A percentile compares a stretch with the other conserved stretches of the same genome.
phyloP scores from a whole-genome alignment of 2,113 vertebrate genomes.

The Nanger granti region DNA sequence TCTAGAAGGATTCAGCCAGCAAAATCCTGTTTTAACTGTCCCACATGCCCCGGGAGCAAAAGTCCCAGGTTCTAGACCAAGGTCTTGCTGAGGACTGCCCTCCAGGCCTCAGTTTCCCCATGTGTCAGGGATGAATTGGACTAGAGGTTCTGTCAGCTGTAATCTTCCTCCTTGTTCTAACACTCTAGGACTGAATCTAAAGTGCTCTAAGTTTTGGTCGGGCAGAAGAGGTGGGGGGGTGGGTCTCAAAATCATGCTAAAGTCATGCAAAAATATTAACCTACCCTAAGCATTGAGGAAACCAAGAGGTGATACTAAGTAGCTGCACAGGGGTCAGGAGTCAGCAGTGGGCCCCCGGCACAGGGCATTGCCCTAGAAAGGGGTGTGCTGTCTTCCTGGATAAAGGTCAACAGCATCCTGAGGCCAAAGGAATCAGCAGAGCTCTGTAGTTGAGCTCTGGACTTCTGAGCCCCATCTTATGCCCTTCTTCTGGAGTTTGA shows the following conservation, averaged over 20 bases:
- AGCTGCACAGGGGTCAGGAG: background rate
- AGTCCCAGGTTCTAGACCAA: background rate
- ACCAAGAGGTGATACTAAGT: background rate
- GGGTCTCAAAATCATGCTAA: too few relatives aligned
- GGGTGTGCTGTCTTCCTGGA: background rate
- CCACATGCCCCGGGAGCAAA: background rate
- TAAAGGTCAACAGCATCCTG: background rate
- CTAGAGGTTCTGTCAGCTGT: background rate
- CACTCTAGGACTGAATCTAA: background rate
- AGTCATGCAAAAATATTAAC: background rate
- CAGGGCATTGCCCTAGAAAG: background rate
- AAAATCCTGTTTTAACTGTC: background rate
- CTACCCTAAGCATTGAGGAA: background rate
- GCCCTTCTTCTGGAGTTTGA: background rate
- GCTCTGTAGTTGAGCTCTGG: background rate
- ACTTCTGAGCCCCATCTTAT: background rate
- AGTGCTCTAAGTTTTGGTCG: background rate
- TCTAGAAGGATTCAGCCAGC: background rate
- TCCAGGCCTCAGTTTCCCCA: background rate
- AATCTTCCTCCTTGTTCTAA: background rate
- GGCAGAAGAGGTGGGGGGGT: background rate
- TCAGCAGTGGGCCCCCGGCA: background rate
- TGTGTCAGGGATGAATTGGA: background rate
- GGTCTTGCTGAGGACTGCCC: background rate
- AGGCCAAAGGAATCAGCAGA: background rate